Evolutionary conservation across 2,888 invertebrate genomes (phyloP).

Genomic region (Anarsia innoxiella): DNA sequence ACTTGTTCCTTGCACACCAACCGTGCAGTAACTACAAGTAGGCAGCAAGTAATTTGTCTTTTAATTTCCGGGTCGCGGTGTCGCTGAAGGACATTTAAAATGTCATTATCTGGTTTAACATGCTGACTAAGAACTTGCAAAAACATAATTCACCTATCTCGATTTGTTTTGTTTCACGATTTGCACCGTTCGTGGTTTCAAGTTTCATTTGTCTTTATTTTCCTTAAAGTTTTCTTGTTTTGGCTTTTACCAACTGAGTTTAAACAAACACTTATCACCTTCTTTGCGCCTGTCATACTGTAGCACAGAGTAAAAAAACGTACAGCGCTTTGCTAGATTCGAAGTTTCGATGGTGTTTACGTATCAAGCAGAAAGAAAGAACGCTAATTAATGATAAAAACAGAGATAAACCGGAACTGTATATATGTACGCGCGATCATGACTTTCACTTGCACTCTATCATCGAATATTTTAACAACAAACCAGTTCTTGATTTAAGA

Average conservation of each 20-base stretch:
- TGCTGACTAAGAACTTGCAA: not conserved
- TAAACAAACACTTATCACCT: constrained; percentile 9
- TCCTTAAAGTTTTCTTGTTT: not conserved
- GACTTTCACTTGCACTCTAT: constrained; percentile 72
- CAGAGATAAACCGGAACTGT: constrained; percentile 62
- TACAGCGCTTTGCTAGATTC: not conserved
- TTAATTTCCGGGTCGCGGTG: constrained; percentile 61
- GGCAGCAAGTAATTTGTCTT: constrained; percentile 56
- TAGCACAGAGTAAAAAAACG: no score
- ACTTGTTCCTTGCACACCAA: constrained; percentile 2
- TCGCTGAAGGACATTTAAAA: constrained; percentile 60
- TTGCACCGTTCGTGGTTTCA: no score
- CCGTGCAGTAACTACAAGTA: constrained; percentile 10
- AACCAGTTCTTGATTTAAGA: constrained; percentile 56
- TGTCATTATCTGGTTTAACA: constrained; percentile 20
- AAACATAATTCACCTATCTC: not conserved
- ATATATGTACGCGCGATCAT: constrained; percentile 58
- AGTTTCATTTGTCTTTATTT: not conserved
- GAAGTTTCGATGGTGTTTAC: no score
- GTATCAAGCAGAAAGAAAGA: constrained; percentile 23
- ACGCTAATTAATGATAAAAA: constrained; percentile 46
- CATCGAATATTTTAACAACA: constrained; percentile 60
- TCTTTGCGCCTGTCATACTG: not conserved
- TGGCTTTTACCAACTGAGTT: constrained; percentile 12
- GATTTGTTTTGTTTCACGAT: not conserved